Base-by-base conservation (phyloP, 2,797 vertebrate species). In the Sitta carolinensis region DNA sequence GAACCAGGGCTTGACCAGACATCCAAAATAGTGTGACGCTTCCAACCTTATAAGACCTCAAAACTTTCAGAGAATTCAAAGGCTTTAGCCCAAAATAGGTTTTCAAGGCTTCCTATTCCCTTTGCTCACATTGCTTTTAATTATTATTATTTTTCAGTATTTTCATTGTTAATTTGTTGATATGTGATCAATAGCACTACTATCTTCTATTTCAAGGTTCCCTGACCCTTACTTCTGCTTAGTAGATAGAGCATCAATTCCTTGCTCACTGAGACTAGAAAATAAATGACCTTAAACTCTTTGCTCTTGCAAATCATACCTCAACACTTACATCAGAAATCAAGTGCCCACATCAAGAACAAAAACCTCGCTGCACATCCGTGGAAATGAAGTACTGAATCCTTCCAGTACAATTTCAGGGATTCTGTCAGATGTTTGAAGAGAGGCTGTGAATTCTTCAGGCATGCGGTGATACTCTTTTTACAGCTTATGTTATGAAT, bases 401-500 rank as follows among this genome's bases (percentile, higher is more conserved):
- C 48, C 76, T 84, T 51, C 36, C 32, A 22, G 59, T 34, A 57
- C 58, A 16, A 47, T 84, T 84, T 72, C 20, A 23, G 16, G 50
- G n/a, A 45, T 81, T 84, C 84, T 90, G 90, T 90, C 30, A 14
- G 79, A 63, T 1, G 2, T 90, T 87, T 97, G 94, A 90, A 87
- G 81, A 97, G 86, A 90, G 52, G 55, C 45, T 92, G 76, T 78
- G 75, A 95, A 64, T 76, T 94, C 48, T 84, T 75, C 36, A 74
- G 92, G 59, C 91, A 64, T 29, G 50, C 52, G 90, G 77, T 63
- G 25, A 79, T 96, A 80, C 83, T 84, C 68, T 92, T 97, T 97
- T 90, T 96, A 80, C 79, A 96, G 67, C 47, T 97, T 92, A 78
- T 63, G 54, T 79, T 95, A 87, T 7, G 25, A 92, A 95, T 97